Percentiles rank a stretch among this genome's conserved stretches.
Conservation (phyloP, 1,140 invertebrate genomes). For the Eumeta japonica region DNA sequence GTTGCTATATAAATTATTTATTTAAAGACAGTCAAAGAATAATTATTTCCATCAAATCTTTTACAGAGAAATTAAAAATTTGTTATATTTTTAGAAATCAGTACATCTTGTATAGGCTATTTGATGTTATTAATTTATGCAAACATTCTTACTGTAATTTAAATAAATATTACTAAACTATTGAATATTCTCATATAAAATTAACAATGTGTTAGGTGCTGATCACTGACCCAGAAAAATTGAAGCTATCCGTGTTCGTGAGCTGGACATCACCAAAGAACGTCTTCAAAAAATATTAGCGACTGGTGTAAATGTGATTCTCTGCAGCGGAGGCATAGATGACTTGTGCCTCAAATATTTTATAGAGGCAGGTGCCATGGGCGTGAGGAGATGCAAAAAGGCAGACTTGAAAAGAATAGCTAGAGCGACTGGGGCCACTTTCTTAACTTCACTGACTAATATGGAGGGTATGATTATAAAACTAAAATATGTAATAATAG, state of each 20-base stretch:
- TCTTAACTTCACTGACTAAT: constrained; percentile 91
- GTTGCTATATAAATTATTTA: too few species aligned
- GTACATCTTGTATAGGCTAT: too few species aligned
- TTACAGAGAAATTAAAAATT: too few species aligned
- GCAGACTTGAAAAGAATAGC: constrained; percentile 95
- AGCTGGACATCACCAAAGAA: constrained; percentile 97
- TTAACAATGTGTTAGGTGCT: constrained; percentile 78
- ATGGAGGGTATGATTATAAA: constrained; percentile 83
- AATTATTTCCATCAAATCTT: background rate
- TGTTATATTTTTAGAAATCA: too few species aligned
- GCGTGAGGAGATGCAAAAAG: constrained; percentile 94
- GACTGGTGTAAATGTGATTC: constrained; percentile 93
- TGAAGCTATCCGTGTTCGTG: constrained; percentile 90
- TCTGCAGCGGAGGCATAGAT: constrained; percentile 96
- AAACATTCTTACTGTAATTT: too few species aligned
- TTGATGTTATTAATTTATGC: too few species aligned
- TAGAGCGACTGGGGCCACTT: constrained; percentile 96
- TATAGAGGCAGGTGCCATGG: constrained; percentile 96
- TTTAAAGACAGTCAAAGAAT: background rate
- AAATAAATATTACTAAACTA: too few species aligned
- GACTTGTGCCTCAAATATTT: constrained; percentile 99
- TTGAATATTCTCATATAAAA: too few species aligned
- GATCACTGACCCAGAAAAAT: constrained; percentile 94
- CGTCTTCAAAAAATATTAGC: constrained; percentile 89
- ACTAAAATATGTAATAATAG: background rate